These are phyloP conservation scores for Peromyscus nudipes DNA, from an alignment of 2,797 vertebrate genomes.

Conservation along the genomic window DNA sequence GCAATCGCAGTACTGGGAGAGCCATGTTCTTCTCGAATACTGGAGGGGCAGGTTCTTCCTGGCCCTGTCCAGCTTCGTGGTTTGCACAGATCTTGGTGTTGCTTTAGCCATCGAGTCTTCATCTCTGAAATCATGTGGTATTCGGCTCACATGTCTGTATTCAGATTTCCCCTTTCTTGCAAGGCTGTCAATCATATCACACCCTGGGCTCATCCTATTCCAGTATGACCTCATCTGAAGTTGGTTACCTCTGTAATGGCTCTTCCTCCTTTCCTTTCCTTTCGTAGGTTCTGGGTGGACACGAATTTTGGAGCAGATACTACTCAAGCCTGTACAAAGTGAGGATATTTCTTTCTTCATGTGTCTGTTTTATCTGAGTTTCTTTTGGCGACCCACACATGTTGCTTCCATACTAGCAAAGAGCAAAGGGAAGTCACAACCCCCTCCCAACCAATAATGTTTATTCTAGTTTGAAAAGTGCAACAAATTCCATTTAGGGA, in stretches of 20 bases:
- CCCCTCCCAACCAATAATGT: background rate
- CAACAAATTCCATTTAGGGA: background rate
- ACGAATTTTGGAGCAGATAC: background rate
- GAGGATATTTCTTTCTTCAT: constrained; percentile 28
- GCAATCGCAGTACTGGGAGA: background rate
- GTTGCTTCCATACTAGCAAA: background rate
- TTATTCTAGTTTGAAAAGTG: constrained; percentile 26
- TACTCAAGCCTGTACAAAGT: background rate
- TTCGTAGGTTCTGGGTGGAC: background rate
- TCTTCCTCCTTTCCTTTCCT: background rate
- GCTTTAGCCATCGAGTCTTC: background rate
- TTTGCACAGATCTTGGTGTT: background rate
- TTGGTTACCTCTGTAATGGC: background rate
- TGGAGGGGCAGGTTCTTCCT: background rate
- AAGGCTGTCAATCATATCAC: background rate
- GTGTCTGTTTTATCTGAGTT: constrained; percentile 12
- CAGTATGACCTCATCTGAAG: background rate
- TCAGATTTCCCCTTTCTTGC: background rate
- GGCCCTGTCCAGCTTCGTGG: background rate
- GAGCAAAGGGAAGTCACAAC: background rate
- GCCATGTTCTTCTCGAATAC: background rate
- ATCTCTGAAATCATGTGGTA: background rate
- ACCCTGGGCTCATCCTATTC: background rate
- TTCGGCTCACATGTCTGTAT: background rate
- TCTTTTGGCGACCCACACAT: background rate